phyloP scores from a whole-genome alignment of 2,888 invertebrate species.

The Drosophila meridiana region DNA sequence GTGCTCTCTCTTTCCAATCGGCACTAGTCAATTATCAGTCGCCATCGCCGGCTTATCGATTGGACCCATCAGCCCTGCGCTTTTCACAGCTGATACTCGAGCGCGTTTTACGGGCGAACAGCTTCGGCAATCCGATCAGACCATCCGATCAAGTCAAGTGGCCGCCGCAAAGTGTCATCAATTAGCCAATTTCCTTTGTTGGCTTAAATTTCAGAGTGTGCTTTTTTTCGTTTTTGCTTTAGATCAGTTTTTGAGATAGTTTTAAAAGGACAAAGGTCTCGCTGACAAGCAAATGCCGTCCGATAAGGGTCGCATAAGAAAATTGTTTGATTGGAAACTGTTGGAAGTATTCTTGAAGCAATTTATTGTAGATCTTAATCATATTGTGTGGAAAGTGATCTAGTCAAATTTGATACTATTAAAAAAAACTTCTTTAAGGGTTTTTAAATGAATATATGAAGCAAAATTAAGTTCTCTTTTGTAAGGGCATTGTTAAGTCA shows the following conservation, averaged over 20 bases:
- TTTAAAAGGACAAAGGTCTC: not conserved
- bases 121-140: constrained; percentile 42
- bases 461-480: not conserved
- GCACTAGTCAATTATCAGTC: constrained; percentile 58
- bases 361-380: too few species aligned
- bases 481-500: not conserved
- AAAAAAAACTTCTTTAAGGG: not conserved
- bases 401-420: not conserved
- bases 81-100: constrained; percentile 44
- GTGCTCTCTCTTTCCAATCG: constrained; percentile 25
- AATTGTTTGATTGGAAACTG: not conserved
- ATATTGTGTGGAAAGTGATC: not conserved
- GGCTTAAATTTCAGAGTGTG: constrained; percentile 18
- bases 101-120: constrained; percentile 43
- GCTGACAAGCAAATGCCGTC: not conserved
- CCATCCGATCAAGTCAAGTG: constrained; percentile 69
- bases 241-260: constrained; percentile 22
- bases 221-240: constrained; percentile 32
- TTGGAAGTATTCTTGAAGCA: not conserved
- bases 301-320: not conserved
- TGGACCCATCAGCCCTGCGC: constrained; percentile 53
- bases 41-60: constrained; percentile 48
- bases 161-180: constrained; percentile 59
- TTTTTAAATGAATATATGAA: not conserved
- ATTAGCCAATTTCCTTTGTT: constrained; percentile 62